Conservation (phyloP, 2,113 vertebrate species). For the Psophia crepitans region DNA sequence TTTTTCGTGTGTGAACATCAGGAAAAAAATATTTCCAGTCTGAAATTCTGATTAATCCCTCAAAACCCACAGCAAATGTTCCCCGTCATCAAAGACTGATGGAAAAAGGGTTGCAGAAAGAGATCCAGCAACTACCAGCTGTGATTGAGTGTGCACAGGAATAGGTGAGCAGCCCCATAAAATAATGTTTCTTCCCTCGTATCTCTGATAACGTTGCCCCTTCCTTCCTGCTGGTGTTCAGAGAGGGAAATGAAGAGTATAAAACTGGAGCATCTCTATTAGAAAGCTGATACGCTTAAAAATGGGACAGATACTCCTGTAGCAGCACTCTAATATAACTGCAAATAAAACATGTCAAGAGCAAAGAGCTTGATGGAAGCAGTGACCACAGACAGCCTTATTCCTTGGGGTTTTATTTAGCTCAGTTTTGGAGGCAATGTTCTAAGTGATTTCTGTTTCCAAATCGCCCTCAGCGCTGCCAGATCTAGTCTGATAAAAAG, state of each 20-base stretch:
- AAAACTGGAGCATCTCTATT: background rate
- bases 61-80: accelerated
- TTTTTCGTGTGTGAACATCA: accelerated
- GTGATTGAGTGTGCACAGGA: accelerated
- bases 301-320: background rate
- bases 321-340: background rate
- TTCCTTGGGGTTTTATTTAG: background rate
- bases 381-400: background rate
- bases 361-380: background rate
- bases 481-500: background rate
- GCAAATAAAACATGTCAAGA: background rate
- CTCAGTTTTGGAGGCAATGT: background rate
- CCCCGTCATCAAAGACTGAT: background rate
- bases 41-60: background rate
- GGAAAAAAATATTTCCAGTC: background rate
- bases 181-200: background rate
- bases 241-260: background rate
- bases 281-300: background rate
- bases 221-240: background rate
- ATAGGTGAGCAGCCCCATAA: background rate
- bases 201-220: accelerated
- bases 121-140: background rate
- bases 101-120: background rate
- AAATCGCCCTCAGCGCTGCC: background rate
- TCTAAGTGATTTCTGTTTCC: background rate